Percentiles rank a stretch among this genome's conserved stretches.
Evolutionary conservation across 2,797 vertebrate genomes (phyloP).

Genomic region (Tokudaia tokunoshimensis): DNA sequence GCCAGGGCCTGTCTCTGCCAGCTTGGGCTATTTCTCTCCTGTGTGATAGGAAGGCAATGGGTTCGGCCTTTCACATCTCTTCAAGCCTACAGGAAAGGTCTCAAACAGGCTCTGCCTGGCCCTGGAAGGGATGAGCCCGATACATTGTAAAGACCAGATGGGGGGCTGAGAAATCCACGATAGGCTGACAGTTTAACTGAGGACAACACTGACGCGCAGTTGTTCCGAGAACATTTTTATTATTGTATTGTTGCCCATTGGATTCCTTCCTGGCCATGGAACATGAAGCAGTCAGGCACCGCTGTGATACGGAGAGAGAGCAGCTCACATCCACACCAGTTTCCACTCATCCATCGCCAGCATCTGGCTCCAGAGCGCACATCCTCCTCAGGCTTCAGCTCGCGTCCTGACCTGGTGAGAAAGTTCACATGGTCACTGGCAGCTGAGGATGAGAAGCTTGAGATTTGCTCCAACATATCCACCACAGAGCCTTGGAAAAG

Average conservation of each 20-base stretch:
- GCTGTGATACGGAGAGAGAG: not conserved
- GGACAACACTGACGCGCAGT: not conserved
- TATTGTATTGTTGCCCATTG: constrained; percentile 33
- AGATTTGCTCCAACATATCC: constrained; percentile 56
- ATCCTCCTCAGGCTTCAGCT: constrained; percentile 22
- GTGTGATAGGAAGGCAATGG: constrained; percentile 30
- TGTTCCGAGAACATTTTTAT: constrained; percentile 70
- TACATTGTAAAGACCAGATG: constrained; percentile 15
- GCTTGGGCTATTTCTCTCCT: not conserved
- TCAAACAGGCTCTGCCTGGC: constrained; percentile 70
- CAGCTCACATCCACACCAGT: not conserved
- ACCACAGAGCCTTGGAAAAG: constrained; percentile 64
- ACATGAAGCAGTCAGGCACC: not conserved
- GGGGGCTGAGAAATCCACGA: constrained; percentile 1
- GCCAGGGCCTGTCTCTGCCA: constrained; percentile 3
- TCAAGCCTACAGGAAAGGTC: constrained; percentile 82
- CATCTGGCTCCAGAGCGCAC: constrained; percentile 15
- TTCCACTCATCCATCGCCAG: constrained; percentile 19
- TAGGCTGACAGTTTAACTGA: constrained; percentile 9
- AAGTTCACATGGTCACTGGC: constrained; percentile 19
- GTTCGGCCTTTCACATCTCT: constrained; percentile 64
- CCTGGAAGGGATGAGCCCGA: constrained; percentile 19
- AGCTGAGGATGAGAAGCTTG: not conserved
- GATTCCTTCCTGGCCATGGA: constrained; percentile 56
- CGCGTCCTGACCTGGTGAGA: constrained; percentile 46